Percentiles rank a stretch among this genome's conserved stretches.
Conservation (phyloP, 2,797 vertebrate species). For the Macropus fuliginosus region DNA sequence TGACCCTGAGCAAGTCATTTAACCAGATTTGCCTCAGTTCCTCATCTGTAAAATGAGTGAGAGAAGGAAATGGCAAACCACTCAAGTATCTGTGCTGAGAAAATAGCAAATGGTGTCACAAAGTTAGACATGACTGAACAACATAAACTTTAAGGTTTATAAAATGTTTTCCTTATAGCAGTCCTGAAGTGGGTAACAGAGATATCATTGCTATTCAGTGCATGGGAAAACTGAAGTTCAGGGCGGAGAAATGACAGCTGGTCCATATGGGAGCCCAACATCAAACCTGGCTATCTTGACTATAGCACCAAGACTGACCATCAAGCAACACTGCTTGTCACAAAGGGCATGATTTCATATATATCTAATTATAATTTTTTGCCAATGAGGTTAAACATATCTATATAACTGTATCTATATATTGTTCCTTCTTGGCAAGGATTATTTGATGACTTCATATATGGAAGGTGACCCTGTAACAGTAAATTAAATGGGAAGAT, state of each 20-base stretch:
- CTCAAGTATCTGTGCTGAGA: not conserved
- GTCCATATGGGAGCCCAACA: not conserved
- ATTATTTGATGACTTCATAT: not conserved
- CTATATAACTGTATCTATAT: not conserved
- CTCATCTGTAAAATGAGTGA: not conserved
- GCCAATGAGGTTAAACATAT: not conserved
- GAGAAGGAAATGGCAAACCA: not conserved
- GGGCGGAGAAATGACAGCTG: not conserved
- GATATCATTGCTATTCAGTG: not conserved
- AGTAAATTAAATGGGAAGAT: no score
- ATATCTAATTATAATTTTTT: not conserved
- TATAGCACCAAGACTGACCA: not conserved
- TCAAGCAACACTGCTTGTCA: not conserved
- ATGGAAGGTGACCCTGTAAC: not conserved
- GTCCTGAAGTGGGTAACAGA: not conserved
- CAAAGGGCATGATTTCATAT: not conserved
- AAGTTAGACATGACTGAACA: not conserved
- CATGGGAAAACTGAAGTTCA: not conserved
- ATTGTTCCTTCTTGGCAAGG: not conserved
- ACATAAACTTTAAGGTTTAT: not conserved
- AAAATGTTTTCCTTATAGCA: not conserved
- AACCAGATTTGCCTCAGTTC: not conserved
- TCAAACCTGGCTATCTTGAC: not conserved
- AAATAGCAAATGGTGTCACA: not conserved
- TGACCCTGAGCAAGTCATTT: not conserved